Percentiles rank a stretch among this genome's conserved stretches.
Evolutionary conservation across 2,113 vertebrate genomes (phyloP).

Genomic region (Atractosteus spatula): DNA sequence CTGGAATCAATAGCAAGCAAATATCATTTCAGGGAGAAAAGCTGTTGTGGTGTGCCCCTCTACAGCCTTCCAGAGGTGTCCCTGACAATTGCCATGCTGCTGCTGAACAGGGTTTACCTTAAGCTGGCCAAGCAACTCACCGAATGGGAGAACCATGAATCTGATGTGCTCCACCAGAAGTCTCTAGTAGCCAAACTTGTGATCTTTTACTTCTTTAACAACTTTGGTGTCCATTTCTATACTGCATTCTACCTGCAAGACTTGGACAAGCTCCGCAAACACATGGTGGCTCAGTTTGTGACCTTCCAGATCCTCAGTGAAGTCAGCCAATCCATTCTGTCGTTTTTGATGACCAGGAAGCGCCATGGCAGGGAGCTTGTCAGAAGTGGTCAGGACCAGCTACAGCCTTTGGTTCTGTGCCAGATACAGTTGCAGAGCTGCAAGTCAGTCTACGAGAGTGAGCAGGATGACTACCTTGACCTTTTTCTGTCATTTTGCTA

Average conservation of each 20-base stretch:
- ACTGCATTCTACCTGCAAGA: neutral
- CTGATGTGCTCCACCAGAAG: neutral
- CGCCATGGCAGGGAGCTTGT: neutral
- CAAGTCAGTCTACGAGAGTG: slow-evolving; percentile 3
- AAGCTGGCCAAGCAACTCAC: slow-evolving; percentile 4
- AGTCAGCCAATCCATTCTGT: neutral
- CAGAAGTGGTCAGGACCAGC: neutral
- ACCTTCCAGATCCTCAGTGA: slow-evolving; percentile 7
- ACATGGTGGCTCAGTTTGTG: slow-evolving; percentile 18
- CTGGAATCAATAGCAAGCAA: neutral
- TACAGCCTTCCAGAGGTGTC: slow-evolving; percentile 11
- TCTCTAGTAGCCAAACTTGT: slow-evolving; percentile 20
- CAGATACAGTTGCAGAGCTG: slow-evolving; percentile 12
- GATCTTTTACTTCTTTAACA: slow-evolving; percentile 19
- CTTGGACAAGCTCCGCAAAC: neutral
- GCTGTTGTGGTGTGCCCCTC: neutral
- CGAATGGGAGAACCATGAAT: neutral
- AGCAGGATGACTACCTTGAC: slow-evolving; percentile 16
- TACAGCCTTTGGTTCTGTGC: slow-evolving; percentile 3
- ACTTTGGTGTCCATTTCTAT: slow-evolving; percentile 21
- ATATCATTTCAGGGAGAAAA: neutral
- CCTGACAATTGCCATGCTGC: slow-evolving; percentile 11
- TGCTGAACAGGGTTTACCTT: slow-evolving; percentile 8
- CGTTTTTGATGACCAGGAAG: neutral
- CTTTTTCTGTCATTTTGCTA: slow-evolving; percentile 19